Evolutionary conservation across 2,113 vertebrate species (phyloP), one percentile per base, ranked within the genome.

Genomic region (Entosphenus tridentatus): DNA sequence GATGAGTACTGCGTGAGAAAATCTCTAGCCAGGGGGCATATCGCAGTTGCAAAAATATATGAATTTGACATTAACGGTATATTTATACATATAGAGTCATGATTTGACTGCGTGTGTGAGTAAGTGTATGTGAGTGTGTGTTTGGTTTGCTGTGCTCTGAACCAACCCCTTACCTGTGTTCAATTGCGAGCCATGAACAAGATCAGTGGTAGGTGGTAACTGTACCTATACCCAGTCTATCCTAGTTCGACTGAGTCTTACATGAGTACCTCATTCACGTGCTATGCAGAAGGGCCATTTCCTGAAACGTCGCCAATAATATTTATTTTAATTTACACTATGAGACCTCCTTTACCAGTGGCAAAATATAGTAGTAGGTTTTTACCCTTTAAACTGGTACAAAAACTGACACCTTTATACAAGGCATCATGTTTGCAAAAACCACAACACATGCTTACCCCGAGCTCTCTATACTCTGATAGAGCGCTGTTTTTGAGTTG

Each of bases 71-170:
- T 21, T 21, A 21, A 21, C 21, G 21, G 21, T 21, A 21, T 21
- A 21, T 21, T 21, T 21, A 21, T 62, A 62, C 58, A 62, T 17
- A 14, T 6, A 14, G 58, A 14, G 58, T 8, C 13, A 14, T 13
- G 13, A 17, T 62, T 13, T 62, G 58, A 14, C 13, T 62, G 58
- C 16, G 58, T 62, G 58, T 62, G 58, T 62, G 58, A 14, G 58
- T 62, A 8, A 14, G 58, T 62, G 58, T 62, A 17, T 62, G 58
- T 62, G 58, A 14, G 58, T 62, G 58, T 62, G 58, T 62, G 58
- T 62, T 13, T 62, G 58, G 13, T 13, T 62, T 62, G 16, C 58
- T 62, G 58, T 62, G 1, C 16, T 13, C 16, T 13, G 13, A 17
- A 14, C 13, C 16, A 17, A 14, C 13, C 16, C 16, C 13, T 17